Base-by-base conservation (phyloP, 2,888 invertebrate genomes). In the Brachyptera putata region DNA sequence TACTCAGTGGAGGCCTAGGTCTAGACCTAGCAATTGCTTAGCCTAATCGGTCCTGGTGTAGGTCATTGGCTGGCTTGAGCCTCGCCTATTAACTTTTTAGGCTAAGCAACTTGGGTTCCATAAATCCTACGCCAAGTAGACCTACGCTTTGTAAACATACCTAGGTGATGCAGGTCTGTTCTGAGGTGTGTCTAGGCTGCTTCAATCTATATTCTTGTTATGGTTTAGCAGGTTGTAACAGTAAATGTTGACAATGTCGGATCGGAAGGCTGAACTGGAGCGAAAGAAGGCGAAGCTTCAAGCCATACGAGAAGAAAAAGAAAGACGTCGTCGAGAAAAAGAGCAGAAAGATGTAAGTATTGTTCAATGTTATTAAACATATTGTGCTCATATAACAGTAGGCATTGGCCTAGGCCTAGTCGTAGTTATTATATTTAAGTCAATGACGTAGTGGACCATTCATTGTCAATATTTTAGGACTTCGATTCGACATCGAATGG, bases 221-320 rank as follows among this genome's bases (percentile, higher is more conserved):
- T 43, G n/a, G 18, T 43, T 43, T 18, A 43, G 43, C 43, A 43
- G 18, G 21, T 43, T 43, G 18, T 14, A 30, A 30, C 7, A n/a
- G n/a, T n/a, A 30, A 30, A 30, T 11, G 30, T 30, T 11, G 11
- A 11, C 14, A 16, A 90, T 91, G 90, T 85, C 89, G 57, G 94
- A 94, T 77, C 84, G 94, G 64, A 92, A 91, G 75, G 92, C 91
- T n/a, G 94, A 95, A 77, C 75, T 95, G 70, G 94, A 94, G 77
- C 83, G 92, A 63, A 95, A 95, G 75, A 92, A 93, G 74, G 92
- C 91, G 22, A 93, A 92, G 77, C 82, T 95, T 68, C 91, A 92
- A 72, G 91, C 91, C 21, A 81, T 95, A 58, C 80, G 93, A 1
- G 93, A 94, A 68, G 93, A 94, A 74, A 95, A 94, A 71, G 92